Conservation (phyloP, 2,797 vertebrate species). For the Acanthis flammea region DNA sequence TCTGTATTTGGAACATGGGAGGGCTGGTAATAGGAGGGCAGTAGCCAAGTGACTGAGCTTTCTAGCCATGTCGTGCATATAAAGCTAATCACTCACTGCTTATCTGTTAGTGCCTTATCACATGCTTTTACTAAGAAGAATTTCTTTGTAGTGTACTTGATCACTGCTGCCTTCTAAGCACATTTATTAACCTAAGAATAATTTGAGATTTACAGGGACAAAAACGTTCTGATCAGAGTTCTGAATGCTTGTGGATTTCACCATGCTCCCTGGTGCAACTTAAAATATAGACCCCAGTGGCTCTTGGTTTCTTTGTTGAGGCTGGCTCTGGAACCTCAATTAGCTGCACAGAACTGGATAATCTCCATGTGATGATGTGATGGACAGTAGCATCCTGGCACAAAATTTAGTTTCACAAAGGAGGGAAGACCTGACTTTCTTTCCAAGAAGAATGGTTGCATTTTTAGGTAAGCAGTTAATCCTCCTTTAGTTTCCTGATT, state of each 20-base stretch:
- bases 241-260: not conserved
- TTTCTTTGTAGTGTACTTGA: not conserved
- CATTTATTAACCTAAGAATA: not conserved
- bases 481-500: not conserved
- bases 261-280: not conserved
- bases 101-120: not conserved
- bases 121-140: not conserved
- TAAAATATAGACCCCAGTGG: not conserved
- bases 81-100: not conserved
- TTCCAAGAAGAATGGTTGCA: not conserved
- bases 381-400: not conserved
- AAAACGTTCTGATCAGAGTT: not conserved
- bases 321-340: not conserved
- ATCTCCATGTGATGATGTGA: not conserved
- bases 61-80: not conserved
- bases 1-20: not conserved
- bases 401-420: not conserved
- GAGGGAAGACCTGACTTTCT: not conserved
- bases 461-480: not conserved
- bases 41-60: not conserved
- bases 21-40: not conserved
- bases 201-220: not conserved
- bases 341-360: not conserved
- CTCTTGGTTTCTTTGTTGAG: not conserved
- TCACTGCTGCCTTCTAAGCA: not conserved